These are phyloP conservation scores for Drosophila kokeensis DNA, from an alignment of 2,888 invertebrate species.

Conservation along the genomic window DNA sequence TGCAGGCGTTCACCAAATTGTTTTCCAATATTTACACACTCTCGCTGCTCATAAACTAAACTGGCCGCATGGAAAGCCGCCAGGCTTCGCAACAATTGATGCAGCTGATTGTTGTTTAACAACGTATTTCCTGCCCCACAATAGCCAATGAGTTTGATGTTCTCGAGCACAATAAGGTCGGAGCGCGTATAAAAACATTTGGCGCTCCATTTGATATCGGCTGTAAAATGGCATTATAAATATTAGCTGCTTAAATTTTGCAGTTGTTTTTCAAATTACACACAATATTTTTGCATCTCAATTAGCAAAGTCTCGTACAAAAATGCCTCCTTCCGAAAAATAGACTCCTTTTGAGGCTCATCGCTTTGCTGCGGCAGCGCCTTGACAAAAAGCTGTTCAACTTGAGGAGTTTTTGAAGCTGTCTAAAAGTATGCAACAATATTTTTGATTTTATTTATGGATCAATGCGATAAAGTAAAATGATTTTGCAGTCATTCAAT, in stretches of 20 bases:
- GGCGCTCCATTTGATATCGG: slow-evolving; percentile 74
- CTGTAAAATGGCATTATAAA: slow-evolving; percentile 25
- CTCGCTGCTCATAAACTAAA: slow-evolving; percentile 82
- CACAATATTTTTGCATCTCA: slow-evolving; percentile 68
- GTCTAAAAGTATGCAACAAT: slow-evolving; percentile 65
- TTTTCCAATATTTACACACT: slow-evolving; percentile 53
- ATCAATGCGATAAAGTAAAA: not conserved
- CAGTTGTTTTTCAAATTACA: slow-evolving; percentile 4
- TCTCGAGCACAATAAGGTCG: slow-evolving; percentile 84
- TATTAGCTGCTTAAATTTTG: too few species aligned
- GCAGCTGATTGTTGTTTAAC: slow-evolving; percentile 72
- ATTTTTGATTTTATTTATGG: not conserved
- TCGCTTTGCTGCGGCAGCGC: slow-evolving; percentile 65
- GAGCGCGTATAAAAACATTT: slow-evolving; percentile 79
- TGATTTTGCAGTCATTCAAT: not conserved
- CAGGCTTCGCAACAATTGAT: slow-evolving; percentile 78
- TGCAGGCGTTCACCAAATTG: slow-evolving; percentile 50
- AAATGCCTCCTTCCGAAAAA: slow-evolving; percentile 75
- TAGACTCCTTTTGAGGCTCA: slow-evolving; percentile 60
- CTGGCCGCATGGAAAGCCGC: slow-evolving; percentile 85
- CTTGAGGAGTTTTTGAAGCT: not conserved
- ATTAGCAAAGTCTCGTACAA: slow-evolving; percentile 68
- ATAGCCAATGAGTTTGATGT: slow-evolving; percentile 74
- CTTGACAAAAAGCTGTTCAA: slow-evolving; percentile 71
- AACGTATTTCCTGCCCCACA: slow-evolving; percentile 13